A percentile compares a stretch with the other conserved stretches of the same genome.
These are phyloP conservation scores for Lasaia peninsularis DNA, from an alignment of 1,140 invertebrate genomes.

Conservation along the genomic window DNA sequence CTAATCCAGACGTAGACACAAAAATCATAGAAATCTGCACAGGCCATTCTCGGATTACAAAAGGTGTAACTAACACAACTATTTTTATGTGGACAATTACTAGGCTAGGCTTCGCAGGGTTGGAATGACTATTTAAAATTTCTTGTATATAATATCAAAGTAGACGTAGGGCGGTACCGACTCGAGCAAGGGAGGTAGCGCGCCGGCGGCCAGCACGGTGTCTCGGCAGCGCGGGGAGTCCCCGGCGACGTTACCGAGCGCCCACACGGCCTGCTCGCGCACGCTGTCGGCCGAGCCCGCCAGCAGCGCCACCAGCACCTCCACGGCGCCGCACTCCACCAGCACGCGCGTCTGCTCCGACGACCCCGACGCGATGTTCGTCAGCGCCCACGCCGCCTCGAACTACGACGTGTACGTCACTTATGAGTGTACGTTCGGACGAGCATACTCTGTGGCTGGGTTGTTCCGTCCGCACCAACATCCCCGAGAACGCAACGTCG, in stretches of 20 bases:
- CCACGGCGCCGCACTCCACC: slow-evolving; percentile 95
- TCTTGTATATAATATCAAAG: too few species aligned
- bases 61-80: too few species aligned
- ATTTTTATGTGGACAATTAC: too few species aligned
- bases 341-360: slow-evolving; percentile 95
- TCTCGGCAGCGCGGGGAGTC: slow-evolving; percentile 96
- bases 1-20: too few species aligned
- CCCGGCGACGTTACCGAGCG: slow-evolving; percentile 97
- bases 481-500: too few species aligned
- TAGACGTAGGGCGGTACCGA: slow-evolving; percentile 76
- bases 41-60: too few species aligned
- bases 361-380: slow-evolving; percentile 98
- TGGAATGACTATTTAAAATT: too few species aligned
- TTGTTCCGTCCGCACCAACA: too few species aligned
- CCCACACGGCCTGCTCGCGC: slow-evolving; percentile 97
- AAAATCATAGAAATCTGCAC: too few species aligned
- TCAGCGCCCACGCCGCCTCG: slow-evolving; percentile 98
- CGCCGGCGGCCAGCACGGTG: slow-evolving; percentile 90
- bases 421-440: neutral
- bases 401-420: slow-evolving; percentile 82
- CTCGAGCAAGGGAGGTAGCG: slow-evolving; percentile 93
- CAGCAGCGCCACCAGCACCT: slow-evolving; percentile 92
- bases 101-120: too few species aligned
- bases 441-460: too few species aligned
- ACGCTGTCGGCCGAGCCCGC: slow-evolving; percentile 96